phyloP scores from a whole-genome alignment of 2,797 vertebrate genomes.

The Intellagama lesueurii region DNA sequence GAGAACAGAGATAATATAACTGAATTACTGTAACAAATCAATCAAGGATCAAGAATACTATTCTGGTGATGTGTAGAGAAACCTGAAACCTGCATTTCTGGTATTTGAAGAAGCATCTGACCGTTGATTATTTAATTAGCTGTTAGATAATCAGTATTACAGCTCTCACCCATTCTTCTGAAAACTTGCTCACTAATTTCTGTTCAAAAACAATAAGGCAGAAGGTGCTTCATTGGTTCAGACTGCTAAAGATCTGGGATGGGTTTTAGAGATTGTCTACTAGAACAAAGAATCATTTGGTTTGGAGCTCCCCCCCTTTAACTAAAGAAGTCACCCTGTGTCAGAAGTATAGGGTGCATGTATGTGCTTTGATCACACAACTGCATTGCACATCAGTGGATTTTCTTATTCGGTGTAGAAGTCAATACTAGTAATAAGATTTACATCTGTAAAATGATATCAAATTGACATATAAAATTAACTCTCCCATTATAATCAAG shows the following conservation, averaged over 20 bases:
- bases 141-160: neutral
- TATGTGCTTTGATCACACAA: neutral
- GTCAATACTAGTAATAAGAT: no score
- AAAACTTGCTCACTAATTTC: neutral
- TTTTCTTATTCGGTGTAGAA: neutral
- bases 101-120: slow-evolving; percentile 22
- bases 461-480: no score
- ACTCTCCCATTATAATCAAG: no score
- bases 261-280: neutral
- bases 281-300: neutral
- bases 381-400: neutral
- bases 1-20: slow-evolving; percentile 28
- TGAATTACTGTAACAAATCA: slow-evolving; percentile 35
- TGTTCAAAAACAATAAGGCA: slow-evolving; percentile 27
- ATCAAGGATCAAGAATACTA: slow-evolving; percentile 8
- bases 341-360: neutral
- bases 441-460: no score
- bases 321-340: neutral
- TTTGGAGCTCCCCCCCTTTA: neutral
- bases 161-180: slow-evolving; percentile 7
- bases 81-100: slow-evolving; percentile 36
- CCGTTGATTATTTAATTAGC: neutral
- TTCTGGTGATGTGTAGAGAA: slow-evolving; percentile 21
- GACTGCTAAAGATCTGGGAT: neutral
- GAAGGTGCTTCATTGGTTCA: slow-evolving; percentile 27